Evolutionary conservation across 2,797 vertebrate species (phyloP).

Genomic region (Sternotherus odoratus): DNA sequence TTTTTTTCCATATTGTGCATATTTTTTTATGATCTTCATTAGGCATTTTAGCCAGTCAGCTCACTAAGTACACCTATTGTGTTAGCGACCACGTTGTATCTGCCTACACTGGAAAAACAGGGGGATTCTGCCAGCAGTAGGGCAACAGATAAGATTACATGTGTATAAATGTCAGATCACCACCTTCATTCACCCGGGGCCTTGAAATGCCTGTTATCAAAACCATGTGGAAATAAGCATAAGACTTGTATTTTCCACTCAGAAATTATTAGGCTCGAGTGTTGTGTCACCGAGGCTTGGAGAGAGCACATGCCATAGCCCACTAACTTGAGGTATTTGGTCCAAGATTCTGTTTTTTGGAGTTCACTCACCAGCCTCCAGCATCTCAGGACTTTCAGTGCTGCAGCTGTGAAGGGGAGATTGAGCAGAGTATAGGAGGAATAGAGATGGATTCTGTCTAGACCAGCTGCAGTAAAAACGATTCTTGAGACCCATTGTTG

Average conservation of each 20-base stretch:
- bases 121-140: conserved; percentile 29
- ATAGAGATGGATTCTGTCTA: background rate
- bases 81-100: background rate
- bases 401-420: background rate
- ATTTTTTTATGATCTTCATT: background rate
- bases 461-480: background rate
- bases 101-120: conserved; percentile 7
- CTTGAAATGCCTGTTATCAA: background rate
- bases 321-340: background rate
- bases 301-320: accelerated
- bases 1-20: background rate
- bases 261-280: accelerated
- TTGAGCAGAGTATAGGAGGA: background rate
- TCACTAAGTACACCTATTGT: conserved; percentile 10
- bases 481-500: background rate
- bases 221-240: background rate
- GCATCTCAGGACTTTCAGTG: background rate
- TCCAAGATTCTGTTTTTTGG: accelerated
- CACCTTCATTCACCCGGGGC: accelerated
- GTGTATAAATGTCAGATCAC: accelerated
- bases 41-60: conserved; percentile 13
- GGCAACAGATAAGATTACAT: background rate
- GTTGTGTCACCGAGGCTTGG: background rate
- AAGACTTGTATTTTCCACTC: background rate
- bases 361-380: background rate